Evolutionary conservation across 2,797 vertebrate species (phyloP), one percentile per base, ranked within the genome.

Genomic region (Phylloscopus collybita): DNA sequence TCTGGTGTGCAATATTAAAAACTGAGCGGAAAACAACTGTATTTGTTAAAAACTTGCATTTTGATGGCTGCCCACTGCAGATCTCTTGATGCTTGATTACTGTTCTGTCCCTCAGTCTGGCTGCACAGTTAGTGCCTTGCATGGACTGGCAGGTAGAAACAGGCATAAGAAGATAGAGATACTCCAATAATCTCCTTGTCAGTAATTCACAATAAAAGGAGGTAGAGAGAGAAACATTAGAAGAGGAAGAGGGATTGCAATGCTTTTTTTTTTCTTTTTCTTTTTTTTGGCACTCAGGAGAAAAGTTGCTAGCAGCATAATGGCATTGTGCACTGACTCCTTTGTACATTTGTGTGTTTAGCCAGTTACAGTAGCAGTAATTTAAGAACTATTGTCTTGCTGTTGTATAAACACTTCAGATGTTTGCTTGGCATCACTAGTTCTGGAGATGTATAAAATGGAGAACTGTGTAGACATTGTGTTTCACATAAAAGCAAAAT

Each of bases 401-500:
- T 95, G 86, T 95, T 95, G 56, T 88, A 65, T 95, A 86, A 93
- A 95, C 83, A 90, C 42, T 95, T 93, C 21, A 86, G 44, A 54
- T 85, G 72, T 92, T 96, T 81, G 88, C 91, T 90, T 93, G 90
- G 60, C 90, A 75, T 89, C 2, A 0, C 85, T 34, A 30, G 53
- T 81, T 90, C 76, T 93, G 71, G 87, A 90, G 67, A 85, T 82
- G 64, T n/a, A 9, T 94, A 69, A 94, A 94, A 65, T 86, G 65
- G 74, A 95, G 93, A 85, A 78, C 88, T 87, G 60, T 89, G 74
- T 84, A 96, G 93, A 92, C 88, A 59, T 57, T 56, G 42, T 81
- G 60, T 92, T 96, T 93, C 84, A 64, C 83, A 67, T 86, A 82
- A 88, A 96, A 95, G 83, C 80, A 90, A 95, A 96, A 93, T 92